phyloP scores from a whole-genome alignment of 2,888 invertebrate genomes.

The Mimachlamys varia region DNA sequence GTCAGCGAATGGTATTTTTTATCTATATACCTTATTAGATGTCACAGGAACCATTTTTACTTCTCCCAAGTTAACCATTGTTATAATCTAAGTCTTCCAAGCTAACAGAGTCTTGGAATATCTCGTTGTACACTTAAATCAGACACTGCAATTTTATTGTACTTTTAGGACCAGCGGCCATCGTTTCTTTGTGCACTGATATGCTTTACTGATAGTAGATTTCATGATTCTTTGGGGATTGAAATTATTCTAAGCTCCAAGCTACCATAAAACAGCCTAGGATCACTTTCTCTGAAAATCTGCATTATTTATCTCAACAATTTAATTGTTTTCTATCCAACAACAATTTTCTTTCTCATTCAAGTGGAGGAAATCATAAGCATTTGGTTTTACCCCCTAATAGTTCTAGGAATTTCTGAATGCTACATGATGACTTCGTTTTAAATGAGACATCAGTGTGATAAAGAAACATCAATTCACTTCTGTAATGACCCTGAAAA shows the following conservation, averaged over 20 bases:
- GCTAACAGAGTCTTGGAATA: background rate
- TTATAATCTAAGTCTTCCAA: background rate
- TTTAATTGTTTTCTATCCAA: too few relatives aligned
- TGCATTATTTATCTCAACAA: too few relatives aligned
- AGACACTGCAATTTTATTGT: background rate
- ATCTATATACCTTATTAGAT: background rate
- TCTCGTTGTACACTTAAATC: background rate
- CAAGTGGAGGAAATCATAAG: too few relatives aligned
- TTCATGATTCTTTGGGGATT: background rate
- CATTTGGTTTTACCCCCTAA: too few relatives aligned
- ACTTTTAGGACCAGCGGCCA: background rate
- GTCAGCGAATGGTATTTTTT: background rate
- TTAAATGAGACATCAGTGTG: too few relatives aligned
- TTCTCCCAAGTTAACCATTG: background rate
- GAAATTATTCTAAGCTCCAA: background rate
- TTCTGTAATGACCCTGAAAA: too few relatives aligned
- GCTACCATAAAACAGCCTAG: too few relatives aligned
- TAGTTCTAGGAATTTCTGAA: too few relatives aligned
- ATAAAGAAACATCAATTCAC: too few relatives aligned
- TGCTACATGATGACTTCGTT: too few relatives aligned
- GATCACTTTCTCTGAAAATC: too few relatives aligned
- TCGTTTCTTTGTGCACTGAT: background rate
- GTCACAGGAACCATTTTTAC: background rate
- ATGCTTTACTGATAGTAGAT: background rate
- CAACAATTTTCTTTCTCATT: too few relatives aligned